Conservation (phyloP, 2,888 invertebrate genomes). For the Metellina segmentata region DNA sequence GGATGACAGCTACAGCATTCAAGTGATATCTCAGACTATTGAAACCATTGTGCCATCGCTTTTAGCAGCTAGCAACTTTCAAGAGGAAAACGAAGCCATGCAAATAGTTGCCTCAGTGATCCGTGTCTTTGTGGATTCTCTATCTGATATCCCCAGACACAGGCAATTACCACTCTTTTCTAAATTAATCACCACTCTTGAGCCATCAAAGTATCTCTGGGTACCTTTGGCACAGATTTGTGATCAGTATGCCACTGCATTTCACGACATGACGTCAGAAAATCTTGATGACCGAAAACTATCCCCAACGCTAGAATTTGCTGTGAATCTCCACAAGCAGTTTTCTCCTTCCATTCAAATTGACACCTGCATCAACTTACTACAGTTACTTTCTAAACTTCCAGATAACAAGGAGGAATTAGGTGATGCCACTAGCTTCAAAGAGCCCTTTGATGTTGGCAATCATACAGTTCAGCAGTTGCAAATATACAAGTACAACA, state of each 20-base stretch:
- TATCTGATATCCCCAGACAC: conserved; percentile 96
- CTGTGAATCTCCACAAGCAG: conserved; percentile 83
- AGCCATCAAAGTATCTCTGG: conserved; percentile 81
- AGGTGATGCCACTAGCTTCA: background rate
- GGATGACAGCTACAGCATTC: conserved; percentile 96
- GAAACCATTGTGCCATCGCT: conserved; percentile 94
- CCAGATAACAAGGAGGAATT: conserved; percentile 84
- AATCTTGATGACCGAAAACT: conserved; percentile 18
- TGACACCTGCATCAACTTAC: conserved; percentile 85
- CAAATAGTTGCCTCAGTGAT: conserved; percentile 83
- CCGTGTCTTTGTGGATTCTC: conserved; percentile 93
- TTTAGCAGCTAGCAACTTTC: conserved; percentile 81
- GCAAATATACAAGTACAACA: conserved; percentile 91
- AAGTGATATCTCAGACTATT: conserved; percentile 93
- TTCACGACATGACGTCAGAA: conserved; percentile 32
- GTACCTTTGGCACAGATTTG: conserved; percentile 82
- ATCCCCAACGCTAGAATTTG: conserved; percentile 57
- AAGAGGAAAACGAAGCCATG: conserved; percentile 47
- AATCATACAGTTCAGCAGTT: conserved; percentile 86
- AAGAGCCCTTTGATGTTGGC: conserved; percentile 67
- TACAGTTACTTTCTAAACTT: conserved; percentile 85
- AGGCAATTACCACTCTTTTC: conserved; percentile 89
- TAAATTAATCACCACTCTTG: conserved; percentile 87
- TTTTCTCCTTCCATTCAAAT: conserved; percentile 86
- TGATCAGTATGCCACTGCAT: conserved; percentile 78